These are phyloP conservation scores for Caradrina clavipalpis DNA, from an alignment of 2,888 invertebrate genomes.

Conservation along the genomic window DNA sequence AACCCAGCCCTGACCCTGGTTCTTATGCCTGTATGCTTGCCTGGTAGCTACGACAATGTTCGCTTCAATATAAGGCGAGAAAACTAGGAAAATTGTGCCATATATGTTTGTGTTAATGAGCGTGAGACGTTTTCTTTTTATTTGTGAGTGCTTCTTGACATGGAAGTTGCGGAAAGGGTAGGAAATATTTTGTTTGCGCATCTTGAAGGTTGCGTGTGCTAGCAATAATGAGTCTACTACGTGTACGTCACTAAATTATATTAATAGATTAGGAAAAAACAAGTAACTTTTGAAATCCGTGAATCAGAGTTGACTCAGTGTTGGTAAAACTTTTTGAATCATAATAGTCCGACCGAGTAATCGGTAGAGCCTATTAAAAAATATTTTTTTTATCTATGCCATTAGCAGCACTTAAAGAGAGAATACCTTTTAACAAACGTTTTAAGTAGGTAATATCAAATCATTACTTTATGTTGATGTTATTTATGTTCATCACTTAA, in stretches of 20 bases:
- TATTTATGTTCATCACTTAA: neutral
- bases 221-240: neutral
- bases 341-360: neutral
- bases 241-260: neutral
- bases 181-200: constrained; percentile 1
- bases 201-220: neutral
- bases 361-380: constrained; percentile 7
- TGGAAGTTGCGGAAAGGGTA: constrained; percentile 9
- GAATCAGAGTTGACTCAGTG: neutral
- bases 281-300: too few relatives aligned
- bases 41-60: constrained; percentile 56
- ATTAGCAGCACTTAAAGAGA: constrained; percentile 30
- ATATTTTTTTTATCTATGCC: constrained; percentile 10
- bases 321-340: neutral
- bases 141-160: neutral
- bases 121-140: constrained; percentile 48
- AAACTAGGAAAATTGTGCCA: constrained; percentile 52
- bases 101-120: constrained; percentile 26
- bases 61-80: constrained; percentile 36
- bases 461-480: constrained; percentile 2
- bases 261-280: too few relatives aligned
- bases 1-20: constrained; percentile 64
- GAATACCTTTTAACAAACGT: constrained; percentile 8
- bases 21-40: constrained; percentile 64
- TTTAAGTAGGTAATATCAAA: constrained; percentile 10